phyloP scores from a whole-genome alignment of 2,888 invertebrate genomes.

The Lasioglossum leucozonium region DNA sequence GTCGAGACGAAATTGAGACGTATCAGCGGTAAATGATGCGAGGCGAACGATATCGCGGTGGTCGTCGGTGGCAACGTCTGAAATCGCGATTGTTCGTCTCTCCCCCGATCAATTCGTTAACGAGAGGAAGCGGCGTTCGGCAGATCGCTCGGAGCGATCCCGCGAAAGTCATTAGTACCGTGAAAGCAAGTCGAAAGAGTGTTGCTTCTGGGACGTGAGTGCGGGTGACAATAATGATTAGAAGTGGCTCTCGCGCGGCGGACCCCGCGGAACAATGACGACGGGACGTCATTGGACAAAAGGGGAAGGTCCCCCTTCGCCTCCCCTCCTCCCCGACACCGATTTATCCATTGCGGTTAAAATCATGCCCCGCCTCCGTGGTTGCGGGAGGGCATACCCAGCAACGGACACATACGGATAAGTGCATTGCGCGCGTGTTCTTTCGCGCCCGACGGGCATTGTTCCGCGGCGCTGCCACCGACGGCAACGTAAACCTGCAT shows the following conservation, averaged over 20 bases:
- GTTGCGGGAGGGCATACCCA: constrained; percentile 46
- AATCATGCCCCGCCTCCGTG: constrained; percentile 60
- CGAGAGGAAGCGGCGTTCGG: constrained; percentile 28
- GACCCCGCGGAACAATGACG: constrained; percentile 50
- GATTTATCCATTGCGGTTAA: constrained; percentile 66
- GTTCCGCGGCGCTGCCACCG: constrained; percentile 30
- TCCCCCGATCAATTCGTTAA: constrained; percentile 32
- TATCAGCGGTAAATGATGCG: background rate
- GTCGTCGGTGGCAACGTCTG: background rate
- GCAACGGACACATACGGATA: constrained; percentile 33
- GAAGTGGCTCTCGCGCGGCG: constrained; percentile 45
- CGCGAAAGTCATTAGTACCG: constrained; percentile 45
- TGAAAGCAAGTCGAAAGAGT: constrained; percentile 38
- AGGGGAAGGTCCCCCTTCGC: constrained; percentile 8
- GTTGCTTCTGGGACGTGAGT: constrained; percentile 34
- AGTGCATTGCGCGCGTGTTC: constrained; percentile 44
- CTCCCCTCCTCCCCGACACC: constrained; percentile 14
- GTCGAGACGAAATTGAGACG: background rate
- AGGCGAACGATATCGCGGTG: background rate
- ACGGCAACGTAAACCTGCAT: constrained; percentile 53
- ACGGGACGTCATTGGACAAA: constrained; percentile 41
- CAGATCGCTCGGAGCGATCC: constrained; percentile 4
- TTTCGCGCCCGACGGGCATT: constrained; percentile 54
- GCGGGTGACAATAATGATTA: constrained; percentile 61
- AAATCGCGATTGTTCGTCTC: constrained; percentile 5